phyloP scores from a whole-genome alignment of 2,888 invertebrate genomes.

The Chloroclystis v-ata region DNA sequence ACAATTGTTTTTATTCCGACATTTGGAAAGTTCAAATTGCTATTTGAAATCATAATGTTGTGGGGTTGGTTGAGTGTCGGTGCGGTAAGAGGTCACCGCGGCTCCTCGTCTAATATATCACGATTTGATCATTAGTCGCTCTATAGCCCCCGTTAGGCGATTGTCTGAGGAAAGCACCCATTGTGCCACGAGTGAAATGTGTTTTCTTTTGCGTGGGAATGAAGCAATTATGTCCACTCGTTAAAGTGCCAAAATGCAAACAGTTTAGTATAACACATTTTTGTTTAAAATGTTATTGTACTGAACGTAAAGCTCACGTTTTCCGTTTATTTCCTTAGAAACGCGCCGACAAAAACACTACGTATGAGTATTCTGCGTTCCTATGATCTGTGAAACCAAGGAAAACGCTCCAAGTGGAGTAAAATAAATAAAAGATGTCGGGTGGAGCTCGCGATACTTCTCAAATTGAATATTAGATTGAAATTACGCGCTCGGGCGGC shows the following conservation, averaged over 20 bases:
- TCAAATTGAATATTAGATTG: slow-evolving; percentile 78
- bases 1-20: slow-evolving; percentile 47
- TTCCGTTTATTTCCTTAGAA: neutral
- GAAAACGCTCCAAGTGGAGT: slow-evolving; percentile 53
- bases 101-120: slow-evolving; percentile 61
- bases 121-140: slow-evolving; percentile 58
- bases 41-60: slow-evolving; percentile 23
- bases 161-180: slow-evolving; percentile 63
- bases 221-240: slow-evolving; percentile 57
- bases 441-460: slow-evolving; percentile 62
- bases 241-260: slow-evolving; percentile 34
- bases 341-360: slow-evolving; percentile 26
- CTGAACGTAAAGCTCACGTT: neutral
- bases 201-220: slow-evolving; percentile 63
- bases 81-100: slow-evolving; percentile 52
- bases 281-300: no score
- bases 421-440: slow-evolving; percentile 69
- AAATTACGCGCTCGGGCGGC: slow-evolving; percentile 73
- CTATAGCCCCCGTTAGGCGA: slow-evolving; percentile 60
- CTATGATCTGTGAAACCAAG: slow-evolving; percentile 50
- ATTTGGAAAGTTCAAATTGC: slow-evolving; percentile 48
- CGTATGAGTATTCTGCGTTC: slow-evolving; percentile 34
- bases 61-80: slow-evolving; percentile 33
- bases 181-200: slow-evolving; percentile 61
- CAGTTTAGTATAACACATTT: no score